Evolutionary conservation across 2,113 vertebrate genomes (phyloP), one percentile per base, ranked within the genome.

Genomic region (Jaculus jaculus): DNA sequence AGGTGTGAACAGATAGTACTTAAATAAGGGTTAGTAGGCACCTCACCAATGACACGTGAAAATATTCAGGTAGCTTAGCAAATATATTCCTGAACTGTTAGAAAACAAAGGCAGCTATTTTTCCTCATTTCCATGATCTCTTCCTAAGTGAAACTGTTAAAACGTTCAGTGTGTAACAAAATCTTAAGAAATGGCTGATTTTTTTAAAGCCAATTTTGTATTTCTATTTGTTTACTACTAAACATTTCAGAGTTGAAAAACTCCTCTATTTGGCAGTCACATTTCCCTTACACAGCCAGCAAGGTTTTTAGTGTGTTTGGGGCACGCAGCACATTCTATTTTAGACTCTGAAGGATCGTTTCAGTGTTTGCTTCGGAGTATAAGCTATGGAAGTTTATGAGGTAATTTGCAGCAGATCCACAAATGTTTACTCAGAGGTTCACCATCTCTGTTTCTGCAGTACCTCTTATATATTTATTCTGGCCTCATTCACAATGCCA

Each of bases 221-320:
- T 93, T 71, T 92, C 74, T 80, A 1, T 95, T 94, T 95, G 63
- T 95, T 94, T 88, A 92, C 63, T 32, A 77, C 89, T 83, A 68
- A 94, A 65, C 60, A 75, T 93, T 95, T 95, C 60, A 58, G 84
- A 93, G 75, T 88, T 20, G 78, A 83, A 75, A 78, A 47, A 84
- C 77, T 90, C 72, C 85, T 81, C 85, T 81, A 68, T 51, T 96
- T 90, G 92, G 86, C 75, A 90, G 75, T 91, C 72, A 66, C 1
- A 68, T 71, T 95, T 84, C 54, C 9, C 69, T n/a, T 7, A 80
- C 37, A 58, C 23, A 68, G 82, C 39, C 68, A 72, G 37, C 21
- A 75, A 91, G 73, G 92, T 83, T 80, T 94, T 92, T 92, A 93
- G 78, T 92, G 75, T 88, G 68, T 94, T 92, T 87, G 88, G 63